Evolutionary conservation across 2,888 invertebrate genomes (phyloP).

Genomic region (Drosophila testacea): DNA sequence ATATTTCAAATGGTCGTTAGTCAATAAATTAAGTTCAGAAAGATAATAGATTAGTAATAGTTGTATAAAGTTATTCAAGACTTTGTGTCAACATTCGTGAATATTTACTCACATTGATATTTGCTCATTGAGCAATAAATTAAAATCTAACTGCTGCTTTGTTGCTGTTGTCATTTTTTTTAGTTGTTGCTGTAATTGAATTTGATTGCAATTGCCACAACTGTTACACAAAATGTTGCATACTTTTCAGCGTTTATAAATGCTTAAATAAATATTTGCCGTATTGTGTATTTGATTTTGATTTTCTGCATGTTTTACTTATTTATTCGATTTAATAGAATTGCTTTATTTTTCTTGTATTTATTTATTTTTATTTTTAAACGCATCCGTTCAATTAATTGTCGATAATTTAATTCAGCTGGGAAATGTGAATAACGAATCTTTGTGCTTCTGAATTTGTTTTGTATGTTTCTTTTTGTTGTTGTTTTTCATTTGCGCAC

Average conservation of each 20-base stretch:
- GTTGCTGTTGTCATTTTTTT: not conserved
- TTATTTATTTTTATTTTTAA: conserved; percentile 28
- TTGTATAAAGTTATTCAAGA: no score
- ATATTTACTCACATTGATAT: not conserved
- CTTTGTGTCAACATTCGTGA: not conserved
- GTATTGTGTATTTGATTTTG: conserved; percentile 55
- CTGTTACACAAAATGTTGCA: conserved; percentile 40
- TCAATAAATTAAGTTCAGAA: not conserved
- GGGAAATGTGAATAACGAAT: conserved; percentile 19
- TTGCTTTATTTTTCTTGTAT: conserved; percentile 15
- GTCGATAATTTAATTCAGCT: conserved; percentile 60
- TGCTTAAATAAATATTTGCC: conserved; percentile 53
- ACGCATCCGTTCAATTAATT: conserved; percentile 59
- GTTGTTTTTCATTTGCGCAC: conserved; percentile 15
- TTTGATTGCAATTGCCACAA: conserved; percentile 27
- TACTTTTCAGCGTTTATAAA: conserved; percentile 44
- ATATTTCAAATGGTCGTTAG: no score
- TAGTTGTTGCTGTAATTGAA: conserved; percentile 12
- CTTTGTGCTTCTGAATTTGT: conserved; percentile 22
- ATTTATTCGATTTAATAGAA: conserved; percentile 58
- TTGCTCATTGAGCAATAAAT: not conserved
- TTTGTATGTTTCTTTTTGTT: conserved; percentile 14
- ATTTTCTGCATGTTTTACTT: conserved; percentile 34
- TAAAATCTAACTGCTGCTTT: not conserved
- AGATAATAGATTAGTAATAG: not conserved